These are phyloP conservation scores for Miltochrista miniata DNA, from an alignment of 2,888 invertebrate species.

Conservation along the genomic window DNA sequence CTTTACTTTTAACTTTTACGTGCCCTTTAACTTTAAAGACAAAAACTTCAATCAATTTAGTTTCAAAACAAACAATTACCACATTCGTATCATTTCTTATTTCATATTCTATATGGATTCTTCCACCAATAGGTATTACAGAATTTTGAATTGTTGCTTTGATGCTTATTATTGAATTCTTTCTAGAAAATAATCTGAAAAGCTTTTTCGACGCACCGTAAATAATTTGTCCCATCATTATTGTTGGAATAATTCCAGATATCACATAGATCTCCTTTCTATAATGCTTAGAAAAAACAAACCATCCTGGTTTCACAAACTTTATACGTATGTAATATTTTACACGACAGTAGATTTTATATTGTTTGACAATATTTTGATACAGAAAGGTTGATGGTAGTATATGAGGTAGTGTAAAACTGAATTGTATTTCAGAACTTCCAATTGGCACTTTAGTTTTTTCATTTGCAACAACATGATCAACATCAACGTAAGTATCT, in stretches of 20 bases:
- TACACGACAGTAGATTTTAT: slow-evolving; percentile 18
- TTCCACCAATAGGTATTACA: slow-evolving; percentile 37
- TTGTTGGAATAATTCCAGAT: slow-evolving; percentile 36
- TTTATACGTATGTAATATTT: slow-evolving; percentile 47
- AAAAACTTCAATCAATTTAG: slow-evolving; percentile 38
- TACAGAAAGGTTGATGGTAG: slow-evolving; percentile 34
- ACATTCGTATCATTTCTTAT: slow-evolving; percentile 42
- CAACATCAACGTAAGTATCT: slow-evolving; percentile 35
- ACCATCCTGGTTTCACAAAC: slow-evolving; percentile 46
- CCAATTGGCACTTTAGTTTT: slow-evolving; percentile 28
- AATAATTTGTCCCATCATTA: slow-evolving; percentile 36
- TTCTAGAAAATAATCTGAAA: slow-evolving; percentile 38
- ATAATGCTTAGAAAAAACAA: slow-evolving; percentile 39
- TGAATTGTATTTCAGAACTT: slow-evolving; percentile 39
- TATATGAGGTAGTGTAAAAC: slow-evolving; percentile 40
- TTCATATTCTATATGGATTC: slow-evolving; percentile 40
- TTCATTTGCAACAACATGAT: slow-evolving; percentile 20
- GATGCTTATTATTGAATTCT: slow-evolving; percentile 37
- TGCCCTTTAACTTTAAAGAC: slow-evolving; percentile 21
- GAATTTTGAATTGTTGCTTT: slow-evolving; percentile 41
- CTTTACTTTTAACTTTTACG: neutral
- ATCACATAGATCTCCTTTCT: slow-evolving; percentile 43
- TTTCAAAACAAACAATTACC: slow-evolving; percentile 38
- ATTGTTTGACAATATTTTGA: slow-evolving; percentile 7
- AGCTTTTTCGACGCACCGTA: slow-evolving; percentile 43